Percentiles rank a stretch among this genome's conserved stretches.
phyloP scores from a whole-genome alignment of 2,113 vertebrate genomes.

The Chrysochloris asiatica region DNA sequence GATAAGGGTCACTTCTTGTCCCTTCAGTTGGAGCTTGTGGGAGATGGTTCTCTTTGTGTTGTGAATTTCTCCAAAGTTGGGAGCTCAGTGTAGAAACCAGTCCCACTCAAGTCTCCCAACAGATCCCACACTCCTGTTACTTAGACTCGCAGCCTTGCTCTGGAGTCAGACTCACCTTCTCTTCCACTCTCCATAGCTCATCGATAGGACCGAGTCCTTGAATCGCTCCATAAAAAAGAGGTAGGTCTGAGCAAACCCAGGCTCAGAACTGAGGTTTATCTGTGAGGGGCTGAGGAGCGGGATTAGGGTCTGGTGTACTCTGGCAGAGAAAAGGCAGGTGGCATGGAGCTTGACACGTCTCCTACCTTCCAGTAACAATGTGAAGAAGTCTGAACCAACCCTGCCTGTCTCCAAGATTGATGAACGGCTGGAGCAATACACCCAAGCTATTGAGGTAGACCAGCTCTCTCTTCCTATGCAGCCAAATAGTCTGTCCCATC shows the following conservation, averaged over 20 bases:
- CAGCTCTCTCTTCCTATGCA: neutral
- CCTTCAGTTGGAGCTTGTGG: neutral
- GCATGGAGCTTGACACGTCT: neutral
- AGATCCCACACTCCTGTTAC: neutral
- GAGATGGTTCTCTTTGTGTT: neutral
- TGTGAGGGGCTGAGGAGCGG: neutral
- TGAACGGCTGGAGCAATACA: conserved; percentile 93
- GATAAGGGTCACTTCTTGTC: no score
- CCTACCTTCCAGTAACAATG: conserved; percentile 81
- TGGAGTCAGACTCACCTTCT: accelerated
- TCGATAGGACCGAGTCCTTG: conserved; percentile 89
- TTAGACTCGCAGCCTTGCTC: accelerated
- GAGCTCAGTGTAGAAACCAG: neutral
- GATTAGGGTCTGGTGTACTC: neutral
- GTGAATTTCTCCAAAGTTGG: neutral
- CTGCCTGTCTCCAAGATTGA: conserved; percentile 90
- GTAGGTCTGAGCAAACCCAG: conserved; percentile 74
- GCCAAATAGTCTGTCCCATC: neutral
- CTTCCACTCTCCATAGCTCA: conserved; percentile 83
- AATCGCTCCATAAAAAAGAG: conserved; percentile 91
- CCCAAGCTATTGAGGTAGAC: conserved; percentile 92
- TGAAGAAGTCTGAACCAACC: conserved; percentile 88
- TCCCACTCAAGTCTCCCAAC: neutral
- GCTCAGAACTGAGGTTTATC: neutral
- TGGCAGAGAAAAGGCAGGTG: no score